Conservation (phyloP, 2,113 vertebrate genomes). For the Odocoileus virginianus region DNA sequence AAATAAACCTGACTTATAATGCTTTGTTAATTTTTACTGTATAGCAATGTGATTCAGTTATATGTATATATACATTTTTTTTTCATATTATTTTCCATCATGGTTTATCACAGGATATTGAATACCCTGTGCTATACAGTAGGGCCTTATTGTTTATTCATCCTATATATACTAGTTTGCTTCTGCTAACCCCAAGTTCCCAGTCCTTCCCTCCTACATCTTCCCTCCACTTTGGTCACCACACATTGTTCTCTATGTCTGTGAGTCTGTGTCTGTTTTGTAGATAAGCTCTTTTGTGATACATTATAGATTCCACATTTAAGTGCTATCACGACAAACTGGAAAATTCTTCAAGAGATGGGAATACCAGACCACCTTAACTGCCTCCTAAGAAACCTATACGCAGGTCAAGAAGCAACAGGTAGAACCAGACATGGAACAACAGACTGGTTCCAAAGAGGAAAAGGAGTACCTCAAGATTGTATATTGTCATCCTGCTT, state of each 20-base stretch:
- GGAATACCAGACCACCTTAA: neutral
- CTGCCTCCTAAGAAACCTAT: neutral
- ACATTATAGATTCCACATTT: neutral
- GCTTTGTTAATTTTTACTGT: neutral
- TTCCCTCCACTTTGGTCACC: neutral
- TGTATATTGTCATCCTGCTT: neutral
- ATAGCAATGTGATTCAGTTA: neutral
- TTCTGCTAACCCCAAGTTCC: neutral
- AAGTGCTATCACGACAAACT: neutral
- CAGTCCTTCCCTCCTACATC: neutral
- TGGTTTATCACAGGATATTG: neutral
- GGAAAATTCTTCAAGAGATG: neutral
- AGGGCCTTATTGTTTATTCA: neutral
- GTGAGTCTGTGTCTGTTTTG: neutral
- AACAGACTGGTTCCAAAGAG: neutral
- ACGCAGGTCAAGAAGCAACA: neutral
- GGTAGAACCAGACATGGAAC: neutral
- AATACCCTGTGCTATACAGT: neutral
- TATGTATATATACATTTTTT: neutral
- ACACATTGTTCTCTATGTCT: neutral
- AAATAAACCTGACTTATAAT: neutral
- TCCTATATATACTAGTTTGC: neutral
- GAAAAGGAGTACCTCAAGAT: neutral
- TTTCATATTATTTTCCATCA: neutral
- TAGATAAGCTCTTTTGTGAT: neutral